Percentiles rank a stretch among this genome's conserved stretches.
phyloP scores from a whole-genome alignment of 2,797 vertebrate genomes.

The Mormyrops boulengeri region DNA sequence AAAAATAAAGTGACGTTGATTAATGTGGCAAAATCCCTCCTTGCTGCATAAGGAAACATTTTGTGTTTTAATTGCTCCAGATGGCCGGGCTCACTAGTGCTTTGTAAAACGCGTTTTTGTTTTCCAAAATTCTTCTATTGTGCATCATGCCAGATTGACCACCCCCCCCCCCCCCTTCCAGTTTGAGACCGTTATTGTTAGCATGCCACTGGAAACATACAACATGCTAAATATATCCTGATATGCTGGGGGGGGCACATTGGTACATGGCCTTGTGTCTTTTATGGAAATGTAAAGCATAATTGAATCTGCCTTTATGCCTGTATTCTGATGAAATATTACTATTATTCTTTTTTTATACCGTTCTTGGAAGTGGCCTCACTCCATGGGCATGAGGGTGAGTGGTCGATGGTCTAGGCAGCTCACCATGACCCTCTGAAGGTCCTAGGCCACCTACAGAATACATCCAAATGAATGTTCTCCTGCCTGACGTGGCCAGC shows the following conservation, averaged over 20 bases:
- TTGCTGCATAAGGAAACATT: not conserved
- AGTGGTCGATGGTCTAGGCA: not conserved
- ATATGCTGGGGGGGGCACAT: not conserved
- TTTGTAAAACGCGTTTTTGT: not conserved
- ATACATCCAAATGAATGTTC: not conserved
- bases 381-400: not conserved
- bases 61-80: constrained; percentile 15
- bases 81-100: not conserved
- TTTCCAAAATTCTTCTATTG: constrained; percentile 12
- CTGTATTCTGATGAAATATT: not conserved
- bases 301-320: not conserved
- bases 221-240: not conserved
- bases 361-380: not conserved
- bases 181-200: not conserved
- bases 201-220: not conserved
- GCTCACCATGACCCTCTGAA: not conserved
- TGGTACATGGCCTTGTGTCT: not conserved
- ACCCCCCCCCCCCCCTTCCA: not conserved
- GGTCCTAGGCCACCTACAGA: not conserved
- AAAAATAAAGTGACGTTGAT: constrained; percentile 16
- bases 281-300: not conserved
- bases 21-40: not conserved
- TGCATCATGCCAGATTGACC: not conserved
- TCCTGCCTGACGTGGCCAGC: not conserved
- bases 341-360: not conserved